phyloP scores from a whole-genome alignment of 2,797 vertebrate genomes.

The Pipistrellus kuhlii region DNA sequence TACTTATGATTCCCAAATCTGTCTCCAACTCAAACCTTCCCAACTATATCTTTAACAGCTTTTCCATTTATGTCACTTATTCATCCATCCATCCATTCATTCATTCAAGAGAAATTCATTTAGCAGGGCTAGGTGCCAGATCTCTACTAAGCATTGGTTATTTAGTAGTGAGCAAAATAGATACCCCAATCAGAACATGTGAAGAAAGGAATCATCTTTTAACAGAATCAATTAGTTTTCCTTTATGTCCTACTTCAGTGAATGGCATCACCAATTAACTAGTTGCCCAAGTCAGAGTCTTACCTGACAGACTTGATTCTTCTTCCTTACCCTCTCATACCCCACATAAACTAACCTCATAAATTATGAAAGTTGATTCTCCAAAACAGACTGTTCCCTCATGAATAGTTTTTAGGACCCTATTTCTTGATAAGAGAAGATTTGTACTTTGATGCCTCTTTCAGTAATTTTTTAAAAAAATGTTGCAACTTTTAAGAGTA shows the following conservation, averaged over 20 bases:
- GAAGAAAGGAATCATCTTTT: background rate
- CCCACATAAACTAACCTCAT: background rate
- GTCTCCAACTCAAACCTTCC: background rate
- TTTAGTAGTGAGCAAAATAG: background rate
- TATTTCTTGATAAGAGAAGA: background rate
- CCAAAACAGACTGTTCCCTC: background rate
- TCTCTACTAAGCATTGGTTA: background rate
- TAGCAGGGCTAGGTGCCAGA: background rate
- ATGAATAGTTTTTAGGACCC: background rate
- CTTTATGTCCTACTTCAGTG: background rate
- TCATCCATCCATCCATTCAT: background rate
- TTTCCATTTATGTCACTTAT: background rate
- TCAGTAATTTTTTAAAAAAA: conserved; percentile 9
- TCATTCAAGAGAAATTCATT: background rate
- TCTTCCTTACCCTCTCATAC: background rate
- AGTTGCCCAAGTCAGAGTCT: background rate
- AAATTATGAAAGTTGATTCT: background rate
- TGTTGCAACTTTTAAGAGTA: background rate
- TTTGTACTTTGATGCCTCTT: background rate
- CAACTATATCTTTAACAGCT: background rate
- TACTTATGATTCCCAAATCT: background rate
- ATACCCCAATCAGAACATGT: background rate
- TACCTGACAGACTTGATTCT: background rate
- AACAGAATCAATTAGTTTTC: conserved; percentile 3
- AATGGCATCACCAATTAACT: background rate